Base-by-base conservation (phyloP, 1,140 invertebrate species). In the Trichonephila clavata region DNA sequence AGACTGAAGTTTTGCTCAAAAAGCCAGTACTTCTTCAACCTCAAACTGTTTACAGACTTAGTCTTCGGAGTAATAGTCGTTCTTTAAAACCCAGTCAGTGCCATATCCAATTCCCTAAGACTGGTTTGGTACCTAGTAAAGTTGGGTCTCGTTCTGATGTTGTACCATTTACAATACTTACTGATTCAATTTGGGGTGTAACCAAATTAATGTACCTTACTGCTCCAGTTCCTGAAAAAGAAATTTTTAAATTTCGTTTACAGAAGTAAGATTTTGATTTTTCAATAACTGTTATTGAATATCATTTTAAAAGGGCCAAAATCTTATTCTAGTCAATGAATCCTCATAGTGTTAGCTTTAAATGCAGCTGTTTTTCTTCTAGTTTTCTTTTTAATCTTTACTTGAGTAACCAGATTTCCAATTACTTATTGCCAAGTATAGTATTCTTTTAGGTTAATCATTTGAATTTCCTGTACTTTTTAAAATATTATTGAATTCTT, bases 161-260 rank as follows among this genome's bases (percentile, higher is more conserved):
- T 24, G 87, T 93, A 18, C 93, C 93, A 27, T 93, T 93, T 84
- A 93, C 93, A 27, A 90, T 93, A 65, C 87, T 93, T 27, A 93
- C 93, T 16, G 93, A 93, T 90, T 93, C 86, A 27, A 90, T 93
- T 83, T 93, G 93, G 93, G 93, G 93, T 21, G 93, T 93, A 5
- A 93, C 93, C 24, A 93, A 93, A 39, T 21, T 93, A n/a, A 27
- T 93, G 13, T 93, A 93, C 27, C 63, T 93, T n/a, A 90, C 80
- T 81, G 93, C 93, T 27, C 93, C 93, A 20, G 80, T 93, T 68
- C 93, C 93, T 32, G 93, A 93, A 71, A 93, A 93, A 21, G 93
- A 93, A 68, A 93, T 93, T 89, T 93, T 93, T 68, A 93, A 93
- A 93, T 93, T 93, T 84, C 86, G 93, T n/a, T 89, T 93, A 43